Conservation (phyloP, 2,797 vertebrate species). For the Sebastes cheni region DNA sequence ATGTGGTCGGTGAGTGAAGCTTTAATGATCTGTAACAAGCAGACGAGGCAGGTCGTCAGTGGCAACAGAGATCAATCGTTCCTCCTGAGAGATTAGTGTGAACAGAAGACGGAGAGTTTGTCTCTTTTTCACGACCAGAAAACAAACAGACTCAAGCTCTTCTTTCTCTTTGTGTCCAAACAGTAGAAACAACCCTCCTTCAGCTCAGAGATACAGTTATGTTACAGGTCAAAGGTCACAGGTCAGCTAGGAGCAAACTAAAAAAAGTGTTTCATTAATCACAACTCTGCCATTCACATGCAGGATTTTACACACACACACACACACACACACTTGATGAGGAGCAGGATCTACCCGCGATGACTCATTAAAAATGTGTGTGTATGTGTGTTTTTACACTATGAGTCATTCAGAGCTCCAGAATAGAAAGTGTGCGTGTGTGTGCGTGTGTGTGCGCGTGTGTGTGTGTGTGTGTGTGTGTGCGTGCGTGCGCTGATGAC, state of each 20-base stretch:
- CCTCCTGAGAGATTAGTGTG: neutral
- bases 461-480: neutral
- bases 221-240: constrained; percentile 14
- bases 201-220: neutral
- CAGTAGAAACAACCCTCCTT: neutral
- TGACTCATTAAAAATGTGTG: constrained; percentile 37
- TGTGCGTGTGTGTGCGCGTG: constrained; percentile 1
- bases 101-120: neutral
- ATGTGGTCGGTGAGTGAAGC: constrained; percentile 42
- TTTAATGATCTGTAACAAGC: constrained; percentile 58
- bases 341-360: constrained; percentile 25
- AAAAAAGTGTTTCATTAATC: neutral
- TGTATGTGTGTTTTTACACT: constrained; percentile 13
- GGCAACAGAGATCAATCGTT: constrained; percentile 34
- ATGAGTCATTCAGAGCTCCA: constrained; percentile 37
- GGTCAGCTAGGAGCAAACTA: neutral
- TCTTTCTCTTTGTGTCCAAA: neutral
- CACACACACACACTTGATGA: neutral
- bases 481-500: neutral
- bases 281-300: neutral
- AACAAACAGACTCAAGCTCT: neutral
- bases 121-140: neutral
- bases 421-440: constrained; percentile 22
- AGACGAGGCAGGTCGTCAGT: constrained; percentile 32
- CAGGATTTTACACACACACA: neutral